Evolutionary conservation across 2,113 vertebrate genomes (phyloP).

Genomic region (Abramis brama): DNA sequence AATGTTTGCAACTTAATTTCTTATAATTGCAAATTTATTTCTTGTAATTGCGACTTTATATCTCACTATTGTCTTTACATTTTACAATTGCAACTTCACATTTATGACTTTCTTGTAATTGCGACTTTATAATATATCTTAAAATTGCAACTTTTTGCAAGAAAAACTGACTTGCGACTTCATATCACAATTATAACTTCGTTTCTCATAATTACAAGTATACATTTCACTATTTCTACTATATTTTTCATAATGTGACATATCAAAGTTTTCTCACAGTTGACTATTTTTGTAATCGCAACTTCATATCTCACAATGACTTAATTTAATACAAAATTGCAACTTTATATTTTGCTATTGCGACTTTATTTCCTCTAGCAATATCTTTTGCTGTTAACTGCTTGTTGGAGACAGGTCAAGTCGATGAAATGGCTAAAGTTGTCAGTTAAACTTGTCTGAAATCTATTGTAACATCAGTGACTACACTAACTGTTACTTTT

Average conservation of each 20-base stretch:
- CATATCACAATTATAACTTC: background rate
- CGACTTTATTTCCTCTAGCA: no score
- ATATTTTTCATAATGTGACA: no score
- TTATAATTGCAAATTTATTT: background rate
- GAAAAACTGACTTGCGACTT: no score
- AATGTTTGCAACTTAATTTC: background rate
- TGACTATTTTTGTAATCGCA: background rate
- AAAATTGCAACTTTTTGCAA: background rate
- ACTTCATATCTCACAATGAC: background rate
- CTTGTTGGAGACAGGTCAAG: no score
- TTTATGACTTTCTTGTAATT: background rate
- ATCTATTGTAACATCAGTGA: background rate
- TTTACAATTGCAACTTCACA: background rate
- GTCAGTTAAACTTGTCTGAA: background rate
- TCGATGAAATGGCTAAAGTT: background rate
- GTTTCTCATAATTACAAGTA: background rate
- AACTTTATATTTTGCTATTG: background rate
- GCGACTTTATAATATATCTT: background rate
- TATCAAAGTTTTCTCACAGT: no score
- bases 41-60: background rate
- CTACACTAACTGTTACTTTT: background rate
- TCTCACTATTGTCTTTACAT: background rate
- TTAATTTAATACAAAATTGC: background rate
- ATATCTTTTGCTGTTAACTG: background rate
- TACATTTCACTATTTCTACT: no score